Evolutionary conservation across 2,113 vertebrate species (phyloP).

Genomic region (Pungitius pungitius): DNA sequence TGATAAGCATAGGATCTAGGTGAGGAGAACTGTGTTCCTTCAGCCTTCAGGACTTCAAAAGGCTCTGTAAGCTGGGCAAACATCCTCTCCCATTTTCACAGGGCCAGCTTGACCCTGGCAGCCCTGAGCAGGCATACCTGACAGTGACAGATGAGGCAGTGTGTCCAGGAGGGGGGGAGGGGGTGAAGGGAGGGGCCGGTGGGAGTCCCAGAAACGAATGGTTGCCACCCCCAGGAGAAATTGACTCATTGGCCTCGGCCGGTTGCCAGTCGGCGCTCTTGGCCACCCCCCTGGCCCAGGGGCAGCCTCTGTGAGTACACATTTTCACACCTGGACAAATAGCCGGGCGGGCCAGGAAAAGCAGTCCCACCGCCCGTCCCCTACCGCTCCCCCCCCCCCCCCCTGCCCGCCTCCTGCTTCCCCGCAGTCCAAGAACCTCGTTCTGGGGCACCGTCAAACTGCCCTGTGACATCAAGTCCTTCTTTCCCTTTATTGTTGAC

Average conservation of each 20-base stretch:
- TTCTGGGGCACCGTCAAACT: slow-evolving; percentile 48
- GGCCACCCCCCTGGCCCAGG: slow-evolving; percentile 57
- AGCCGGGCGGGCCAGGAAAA: slow-evolving; percentile 72
- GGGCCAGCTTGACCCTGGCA: slow-evolving; percentile 65
- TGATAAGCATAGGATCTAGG: slow-evolving; percentile 58
- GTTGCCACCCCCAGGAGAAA: slow-evolving; percentile 73
- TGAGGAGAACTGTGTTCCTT: slow-evolving; percentile 63
- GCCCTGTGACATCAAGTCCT: slow-evolving; percentile 38
- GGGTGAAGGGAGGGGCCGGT: slow-evolving; percentile 13
- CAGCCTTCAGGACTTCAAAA: slow-evolving; percentile 63
- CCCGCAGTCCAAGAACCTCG: slow-evolving; percentile 48
- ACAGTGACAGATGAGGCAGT: slow-evolving; percentile 80
- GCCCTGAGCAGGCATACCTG: slow-evolving; percentile 61
- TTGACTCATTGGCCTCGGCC: slow-evolving; percentile 71
- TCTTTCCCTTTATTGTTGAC: slow-evolving; percentile 26
- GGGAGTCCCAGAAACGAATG: slow-evolving; percentile 63
- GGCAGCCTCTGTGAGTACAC: slow-evolving; percentile 73
- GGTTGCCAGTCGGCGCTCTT: slow-evolving; percentile 65
- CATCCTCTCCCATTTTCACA: slow-evolving; percentile 65
- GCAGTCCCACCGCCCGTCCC: slow-evolving; percentile 63
- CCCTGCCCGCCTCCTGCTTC: slow-evolving; percentile 44
- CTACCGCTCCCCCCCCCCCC: slow-evolving; percentile 26
- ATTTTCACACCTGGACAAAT: slow-evolving; percentile 82
- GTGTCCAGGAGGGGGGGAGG: slow-evolving; percentile 59
- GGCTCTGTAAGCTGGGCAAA: slow-evolving; percentile 69